Base-by-base conservation (phyloP, 2,113 vertebrate genomes). In the Myotis davidii region DNA sequence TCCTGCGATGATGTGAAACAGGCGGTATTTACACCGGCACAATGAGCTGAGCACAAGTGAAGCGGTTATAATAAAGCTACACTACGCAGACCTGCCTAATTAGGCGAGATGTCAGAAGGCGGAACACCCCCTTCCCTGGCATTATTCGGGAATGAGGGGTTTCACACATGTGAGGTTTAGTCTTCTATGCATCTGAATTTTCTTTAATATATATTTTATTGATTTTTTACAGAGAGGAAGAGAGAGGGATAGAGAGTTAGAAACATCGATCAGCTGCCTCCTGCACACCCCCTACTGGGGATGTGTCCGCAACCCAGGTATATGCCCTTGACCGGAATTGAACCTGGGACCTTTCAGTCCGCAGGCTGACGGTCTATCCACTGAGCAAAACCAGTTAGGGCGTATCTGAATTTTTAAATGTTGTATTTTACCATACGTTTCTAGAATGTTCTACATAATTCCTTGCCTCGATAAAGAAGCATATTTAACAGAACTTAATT, bases 1-100 rank as follows among this genome's bases (percentile, higher is more conserved):
- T 96, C 87, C 61, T 27, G 94, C 98, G 97, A 98, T 94, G 97
- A 96, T 97, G 90, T 95, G 97, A 98, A 96, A 91, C 89, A 96
- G 92, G 95, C 93, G 74, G 64, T 97, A 96, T 98, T 98, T 98
- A 97, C 79, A 91, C 70, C 97, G 97, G 95, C 85, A 90, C 56
- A 93, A 94, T 91, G 94, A 59, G 76, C 95, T 86, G 94, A 93
- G 64, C 94, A 88, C 69, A 90, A 98, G 74, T 84, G 88, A 96
- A 97, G 85, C 20, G 69, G 86, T 56, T 96, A 72, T 94, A 92
- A 85, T 96, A 96, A 97, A 98, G 1, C 92, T 64, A 61, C 74
- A 17, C 48, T 39, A 64, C 73, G 76, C 48, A 69, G 86, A 45
- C 34, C 50, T 61, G 85, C 39, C 96, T 97, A 95, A 98, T 97